Conservation (phyloP, 2,113 vertebrate genomes). For the Cochlearius cochlearius region DNA sequence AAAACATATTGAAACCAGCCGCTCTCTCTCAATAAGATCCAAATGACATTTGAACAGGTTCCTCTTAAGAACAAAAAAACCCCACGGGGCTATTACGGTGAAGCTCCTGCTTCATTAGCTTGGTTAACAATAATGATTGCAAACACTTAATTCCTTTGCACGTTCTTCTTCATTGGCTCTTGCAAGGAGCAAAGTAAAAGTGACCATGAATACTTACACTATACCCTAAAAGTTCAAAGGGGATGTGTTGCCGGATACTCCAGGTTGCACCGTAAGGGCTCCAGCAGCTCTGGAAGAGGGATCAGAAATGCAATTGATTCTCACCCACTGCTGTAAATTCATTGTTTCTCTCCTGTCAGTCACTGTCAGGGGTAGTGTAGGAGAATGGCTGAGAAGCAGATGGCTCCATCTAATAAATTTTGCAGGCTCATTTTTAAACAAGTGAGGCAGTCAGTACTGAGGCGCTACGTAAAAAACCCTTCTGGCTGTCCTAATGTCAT, state of each 20-base stretch:
- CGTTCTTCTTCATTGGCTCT: not conserved
- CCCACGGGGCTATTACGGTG: not conserved
- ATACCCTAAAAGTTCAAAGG: not conserved
- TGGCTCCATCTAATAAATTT: conserved; percentile 60
- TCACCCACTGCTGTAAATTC: conserved; percentile 49
- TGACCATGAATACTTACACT: accelerated
- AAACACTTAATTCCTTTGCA: not conserved
- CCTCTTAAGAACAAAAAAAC: not conserved
- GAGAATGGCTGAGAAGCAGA: conserved; percentile 61
- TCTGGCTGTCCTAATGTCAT: not conserved
- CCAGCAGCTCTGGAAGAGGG: not conserved
- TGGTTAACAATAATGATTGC: not conserved
- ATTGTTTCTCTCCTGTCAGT: conserved; percentile 58
- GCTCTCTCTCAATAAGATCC: not conserved
- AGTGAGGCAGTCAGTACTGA: conserved; percentile 21
- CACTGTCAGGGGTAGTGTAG: conserved; percentile 49
- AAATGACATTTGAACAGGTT: not conserved
- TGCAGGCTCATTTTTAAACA: conserved; percentile 55
- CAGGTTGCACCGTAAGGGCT: not conserved
- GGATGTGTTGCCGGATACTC: not conserved
- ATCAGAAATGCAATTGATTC: conserved; percentile 22
- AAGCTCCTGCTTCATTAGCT: not conserved
- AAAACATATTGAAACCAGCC: not conserved
- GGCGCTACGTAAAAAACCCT: not conserved
- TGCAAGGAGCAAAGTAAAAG: not conserved